Base-by-base conservation (phyloP, 2,113 vertebrate species). In the Oryzias melastigma region DNA sequence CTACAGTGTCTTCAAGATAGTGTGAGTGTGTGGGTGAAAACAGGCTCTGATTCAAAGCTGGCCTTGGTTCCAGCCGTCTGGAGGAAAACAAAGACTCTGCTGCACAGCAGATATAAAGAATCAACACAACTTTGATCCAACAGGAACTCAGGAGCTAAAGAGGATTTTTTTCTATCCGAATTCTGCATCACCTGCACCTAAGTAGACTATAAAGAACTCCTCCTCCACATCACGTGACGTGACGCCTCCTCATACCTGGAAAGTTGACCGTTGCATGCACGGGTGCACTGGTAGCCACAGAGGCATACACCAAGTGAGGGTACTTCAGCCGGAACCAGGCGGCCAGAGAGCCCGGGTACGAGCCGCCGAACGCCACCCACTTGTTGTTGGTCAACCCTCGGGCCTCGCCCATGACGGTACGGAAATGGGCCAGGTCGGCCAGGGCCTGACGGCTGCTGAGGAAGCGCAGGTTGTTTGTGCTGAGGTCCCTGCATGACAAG, bases 281-380 rank as follows among this genome's bases (percentile, higher is more conserved):
- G 0, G 87, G 87, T 41, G 84, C 82, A 7, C 85, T 91, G 4
- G 77, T 89, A 42, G 89, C 89, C 24, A 89, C 73, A 1, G 88
- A 75, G 27, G 84, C 85, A n/a, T 87, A 71, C 24, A 90, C 87
- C 50, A 91, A 64, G 20, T 89, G 74, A 1, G 88, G 80, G 43
- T 90, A 89, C 73, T 93, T 93, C 63, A 89, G 68, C 58, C 87
- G 80, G 68, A 92, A 90, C 85, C 87, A 89, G 4, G 86, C 84
- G 14, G 83, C 88, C 1, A 92, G 84, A 3, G 82, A 89, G 6
- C 90, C 89, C 1, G 87, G 85, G 52, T 91, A 92, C 1, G 91
- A 92, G 14, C 87, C 85, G 0, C 87, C 89, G 0, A 91, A 89
- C 0, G 65, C 82, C 49, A 90, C 80, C 85, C 90, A 90, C 48